phyloP scores from a whole-genome alignment of 1,140 invertebrate genomes.

The Megalopta genalis region DNA sequence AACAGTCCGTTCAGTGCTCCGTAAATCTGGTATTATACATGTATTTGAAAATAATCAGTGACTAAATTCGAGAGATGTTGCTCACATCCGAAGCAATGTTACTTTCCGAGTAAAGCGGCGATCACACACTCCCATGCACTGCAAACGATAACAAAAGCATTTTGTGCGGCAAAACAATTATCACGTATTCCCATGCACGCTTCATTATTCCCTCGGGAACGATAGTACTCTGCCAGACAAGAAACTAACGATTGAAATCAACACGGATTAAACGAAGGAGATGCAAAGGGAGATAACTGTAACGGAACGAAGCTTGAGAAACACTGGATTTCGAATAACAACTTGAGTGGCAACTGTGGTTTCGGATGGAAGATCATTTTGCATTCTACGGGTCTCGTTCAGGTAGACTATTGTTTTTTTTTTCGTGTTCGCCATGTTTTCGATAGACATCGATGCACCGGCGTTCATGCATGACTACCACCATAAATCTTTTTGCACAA shows the following conservation, averaged over 20 bases:
- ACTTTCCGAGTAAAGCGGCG: neutral
- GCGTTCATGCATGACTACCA: conserved; percentile 14
- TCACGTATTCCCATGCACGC: neutral
- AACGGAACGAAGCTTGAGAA: conserved; percentile 31
- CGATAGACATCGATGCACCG: conserved; percentile 10
- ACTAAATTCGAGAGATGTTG: too few species aligned
- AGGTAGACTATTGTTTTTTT: conserved; percentile 5
- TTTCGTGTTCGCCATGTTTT: conserved; percentile 3
- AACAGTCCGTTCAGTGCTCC: too few species aligned
- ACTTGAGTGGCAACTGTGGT: conserved; percentile 10
- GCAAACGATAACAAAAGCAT: neutral
- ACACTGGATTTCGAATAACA: conserved; percentile 51
- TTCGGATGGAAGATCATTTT: conserved; percentile 36
- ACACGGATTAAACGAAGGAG: neutral
- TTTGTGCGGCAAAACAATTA: neutral
- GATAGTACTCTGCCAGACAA: neutral
- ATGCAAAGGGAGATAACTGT: neutral
- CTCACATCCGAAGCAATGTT: too few species aligned
- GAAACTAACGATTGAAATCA: neutral
- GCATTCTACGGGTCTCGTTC: conserved; percentile 25
- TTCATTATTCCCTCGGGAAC: neutral
- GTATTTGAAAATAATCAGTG: too few species aligned
- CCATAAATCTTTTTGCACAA: neutral
- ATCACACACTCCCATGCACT: neutral
- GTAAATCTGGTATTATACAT: too few species aligned